Conservation (phyloP, 2,113 vertebrate genomes). For the Ahaetulla prasina region DNA sequence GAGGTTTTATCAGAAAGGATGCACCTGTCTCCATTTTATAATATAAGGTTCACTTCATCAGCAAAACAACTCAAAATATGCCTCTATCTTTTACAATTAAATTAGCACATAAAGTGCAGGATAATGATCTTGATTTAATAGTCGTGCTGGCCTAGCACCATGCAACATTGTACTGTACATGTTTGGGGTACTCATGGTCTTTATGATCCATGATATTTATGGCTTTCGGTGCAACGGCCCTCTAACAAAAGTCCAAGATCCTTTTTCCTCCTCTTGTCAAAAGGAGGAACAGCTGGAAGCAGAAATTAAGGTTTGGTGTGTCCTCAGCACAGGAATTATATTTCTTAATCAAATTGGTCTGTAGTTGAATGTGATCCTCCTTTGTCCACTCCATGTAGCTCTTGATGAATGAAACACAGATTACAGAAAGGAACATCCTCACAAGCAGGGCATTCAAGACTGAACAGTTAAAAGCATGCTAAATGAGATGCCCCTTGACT, state of each 20-base stretch:
- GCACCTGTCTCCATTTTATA: not conserved
- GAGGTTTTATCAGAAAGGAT: not conserved
- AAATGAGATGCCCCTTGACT: not conserved
- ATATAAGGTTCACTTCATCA: not conserved
- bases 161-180: not conserved
- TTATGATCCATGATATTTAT: not conserved
- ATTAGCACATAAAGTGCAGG: not conserved
- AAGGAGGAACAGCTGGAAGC: not conserved
- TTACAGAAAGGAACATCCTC: not conserved
- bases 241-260: not conserved
- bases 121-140: not conserved
- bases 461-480: not conserved
- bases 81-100: not conserved
- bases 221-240: not conserved
- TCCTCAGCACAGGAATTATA: not conserved
- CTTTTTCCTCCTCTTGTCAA: not conserved
- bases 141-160: not conserved
- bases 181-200: not conserved
- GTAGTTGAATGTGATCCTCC: not conserved
- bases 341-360: not conserved
- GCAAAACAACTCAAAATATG: not conserved
- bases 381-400: not conserved
- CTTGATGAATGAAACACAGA: not conserved
- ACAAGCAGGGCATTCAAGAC: not conserved
- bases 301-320: not conserved